phyloP scores from a whole-genome alignment of 2,888 invertebrate genomes.

The Leucophenga maculata region DNA sequence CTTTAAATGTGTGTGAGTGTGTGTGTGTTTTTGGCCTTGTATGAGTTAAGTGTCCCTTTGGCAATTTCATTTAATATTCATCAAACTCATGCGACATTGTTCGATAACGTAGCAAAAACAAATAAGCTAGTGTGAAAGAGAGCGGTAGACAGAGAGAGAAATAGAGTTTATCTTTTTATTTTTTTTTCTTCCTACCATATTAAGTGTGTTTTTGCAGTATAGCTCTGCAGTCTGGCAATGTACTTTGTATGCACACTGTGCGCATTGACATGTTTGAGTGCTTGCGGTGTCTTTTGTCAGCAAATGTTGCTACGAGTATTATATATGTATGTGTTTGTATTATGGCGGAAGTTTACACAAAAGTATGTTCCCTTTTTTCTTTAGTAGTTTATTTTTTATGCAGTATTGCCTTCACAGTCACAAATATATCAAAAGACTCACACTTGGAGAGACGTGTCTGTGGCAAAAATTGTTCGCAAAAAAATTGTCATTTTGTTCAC shows the following conservation, averaged over 20 bases:
- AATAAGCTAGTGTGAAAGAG: too few relatives aligned
- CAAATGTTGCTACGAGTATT: neutral
- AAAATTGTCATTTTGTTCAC: too few relatives aligned
- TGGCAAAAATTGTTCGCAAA: too few relatives aligned
- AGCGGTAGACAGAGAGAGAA: too few relatives aligned
- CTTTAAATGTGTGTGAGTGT: slow-evolving; percentile 37
- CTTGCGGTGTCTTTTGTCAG: slow-evolving; percentile 25
- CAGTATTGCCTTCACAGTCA: slow-evolving; percentile 48
- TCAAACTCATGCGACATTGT: slow-evolving; percentile 30
- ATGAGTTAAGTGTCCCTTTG: slow-evolving; percentile 40
- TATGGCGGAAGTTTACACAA: slow-evolving; percentile 17
- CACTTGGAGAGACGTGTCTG: too few relatives aligned
- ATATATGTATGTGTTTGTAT: slow-evolving; percentile 2
- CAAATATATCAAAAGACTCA: too few relatives aligned
- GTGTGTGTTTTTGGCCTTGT: slow-evolving; percentile 28
- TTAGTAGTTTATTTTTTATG: slow-evolving; percentile 31
- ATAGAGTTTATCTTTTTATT: too few relatives aligned
- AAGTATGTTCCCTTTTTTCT: too few relatives aligned
- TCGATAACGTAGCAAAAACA: neutral
- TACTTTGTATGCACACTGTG: slow-evolving; percentile 15
- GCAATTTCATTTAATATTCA: slow-evolving; percentile 46
- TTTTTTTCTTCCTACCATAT: too few relatives aligned
- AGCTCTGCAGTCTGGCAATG: neutral
- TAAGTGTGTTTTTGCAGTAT: too few relatives aligned
- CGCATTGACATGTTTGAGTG: slow-evolving; percentile 23